Percentiles rank a stretch among this genome's conserved stretches.
These are phyloP conservation scores for Lagorchestes hirsutus DNA, from an alignment of 2,797 vertebrate genomes.

Conservation along the genomic window DNA sequence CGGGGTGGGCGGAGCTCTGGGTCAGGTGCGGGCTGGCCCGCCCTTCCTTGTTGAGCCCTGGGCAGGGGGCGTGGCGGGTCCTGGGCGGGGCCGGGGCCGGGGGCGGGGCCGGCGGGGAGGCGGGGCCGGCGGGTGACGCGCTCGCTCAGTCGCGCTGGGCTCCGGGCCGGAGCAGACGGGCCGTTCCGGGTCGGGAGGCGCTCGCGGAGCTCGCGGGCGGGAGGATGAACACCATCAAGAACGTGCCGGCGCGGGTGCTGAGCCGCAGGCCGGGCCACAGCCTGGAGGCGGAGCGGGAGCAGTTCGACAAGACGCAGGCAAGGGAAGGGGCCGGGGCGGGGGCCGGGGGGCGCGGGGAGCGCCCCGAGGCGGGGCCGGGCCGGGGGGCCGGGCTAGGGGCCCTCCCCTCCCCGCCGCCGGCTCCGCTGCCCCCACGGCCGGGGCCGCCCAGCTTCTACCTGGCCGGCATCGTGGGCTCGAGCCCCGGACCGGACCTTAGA, in stretches of 20 bases:
- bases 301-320: conserved; percentile 97
- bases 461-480: not conserved
- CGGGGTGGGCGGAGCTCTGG: not conserved
- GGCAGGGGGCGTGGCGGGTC: conserved; percentile 14
- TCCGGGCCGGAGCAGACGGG: not conserved
- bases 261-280: conserved; percentile 90
- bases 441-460: not conserved
- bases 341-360: not conserved
- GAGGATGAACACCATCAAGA: conserved; percentile 94
- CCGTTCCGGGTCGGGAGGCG: not conserved
- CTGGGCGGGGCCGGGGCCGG: not conserved
- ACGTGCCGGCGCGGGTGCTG: conserved; percentile 92
- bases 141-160: not conserved
- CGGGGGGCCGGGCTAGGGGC: not conserved
- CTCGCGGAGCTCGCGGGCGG: not conserved
- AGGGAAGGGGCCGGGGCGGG: conserved; percentile 54
- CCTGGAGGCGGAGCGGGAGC: conserved; percentile 94
- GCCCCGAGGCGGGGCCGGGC: conserved; percentile 13
- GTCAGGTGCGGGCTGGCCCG: not conserved
- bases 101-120: not conserved
- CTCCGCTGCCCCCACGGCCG: not conserved
- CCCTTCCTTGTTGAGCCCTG: not conserved
- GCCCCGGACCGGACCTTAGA: not conserved
- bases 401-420: not conserved
- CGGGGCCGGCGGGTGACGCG: conserved; percentile 58